Conservation (phyloP, 2,888 invertebrate genomes). For the Phyllotreta striolata region DNA sequence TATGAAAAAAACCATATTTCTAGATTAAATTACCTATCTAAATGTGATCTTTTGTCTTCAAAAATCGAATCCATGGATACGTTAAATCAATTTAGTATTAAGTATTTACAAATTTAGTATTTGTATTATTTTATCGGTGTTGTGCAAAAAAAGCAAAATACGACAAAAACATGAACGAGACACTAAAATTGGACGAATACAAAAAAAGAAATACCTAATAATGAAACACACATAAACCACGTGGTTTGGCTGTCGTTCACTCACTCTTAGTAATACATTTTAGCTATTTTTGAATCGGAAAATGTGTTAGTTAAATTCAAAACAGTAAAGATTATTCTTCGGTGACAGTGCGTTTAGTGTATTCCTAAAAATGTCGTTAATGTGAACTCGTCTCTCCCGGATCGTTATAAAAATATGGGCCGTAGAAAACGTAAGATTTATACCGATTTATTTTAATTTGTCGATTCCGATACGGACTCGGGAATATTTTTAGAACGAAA, state of each 20-base stretch:
- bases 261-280: slow-evolving; percentile 8
- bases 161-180: slow-evolving; percentile 21
- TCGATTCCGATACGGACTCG: no score
- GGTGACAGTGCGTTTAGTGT: slow-evolving; percentile 3
- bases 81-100: background rate
- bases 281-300: slow-evolving; percentile 12
- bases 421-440: slow-evolving; percentile 27
- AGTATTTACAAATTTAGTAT: slow-evolving; percentile 4
- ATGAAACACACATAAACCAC: slow-evolving; percentile 14
- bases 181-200: slow-evolving; percentile 25
- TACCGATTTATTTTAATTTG: slow-evolving; percentile 4
- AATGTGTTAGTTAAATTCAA: slow-evolving; percentile 16
- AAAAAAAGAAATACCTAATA: slow-evolving; percentile 5
- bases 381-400: background rate
- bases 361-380: slow-evolving; percentile 7
- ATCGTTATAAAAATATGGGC: slow-evolving; percentile 17
- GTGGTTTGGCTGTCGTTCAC: slow-evolving; percentile 13
- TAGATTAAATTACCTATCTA: no score
- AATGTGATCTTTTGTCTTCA: no score
- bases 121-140: background rate
- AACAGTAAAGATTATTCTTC: slow-evolving; percentile 8
- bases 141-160: slow-evolving; percentile 17
- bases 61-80: no score
- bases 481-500: slow-evolving; percentile 24
- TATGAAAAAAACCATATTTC: no score